These are phyloP conservation scores for Drosophila jambulina DNA, from an alignment of 1,140 invertebrate species.

Conservation along the genomic window DNA sequence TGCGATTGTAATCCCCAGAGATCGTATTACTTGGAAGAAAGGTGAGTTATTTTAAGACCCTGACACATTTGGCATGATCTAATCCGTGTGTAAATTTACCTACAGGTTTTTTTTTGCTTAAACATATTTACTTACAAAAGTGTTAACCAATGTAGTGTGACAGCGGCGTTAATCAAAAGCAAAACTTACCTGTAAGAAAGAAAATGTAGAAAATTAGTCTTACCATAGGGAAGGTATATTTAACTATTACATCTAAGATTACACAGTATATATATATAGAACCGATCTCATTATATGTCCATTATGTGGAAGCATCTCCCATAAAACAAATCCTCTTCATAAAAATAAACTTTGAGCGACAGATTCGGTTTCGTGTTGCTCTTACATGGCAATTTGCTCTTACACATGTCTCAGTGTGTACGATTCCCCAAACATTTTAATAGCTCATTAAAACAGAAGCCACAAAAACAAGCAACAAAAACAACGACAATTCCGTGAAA, in stretches of 20 bases:
- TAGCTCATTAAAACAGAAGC: conserved; percentile 63
- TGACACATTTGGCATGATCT: conserved; percentile 15
- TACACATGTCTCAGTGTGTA: conserved; percentile 34
- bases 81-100: conserved; percentile 25
- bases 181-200: conserved; percentile 64
- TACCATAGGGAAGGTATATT: neutral
- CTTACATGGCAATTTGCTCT: conserved; percentile 11
- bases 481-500: conserved; percentile 46
- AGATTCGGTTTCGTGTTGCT: conserved; percentile 9
- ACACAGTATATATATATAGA: conserved; percentile 18
- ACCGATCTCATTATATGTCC: conserved; percentile 10
- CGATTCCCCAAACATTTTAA: conserved; percentile 58
- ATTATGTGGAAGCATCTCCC: conserved; percentile 17
- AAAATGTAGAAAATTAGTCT: conserved; percentile 4
- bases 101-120: neutral
- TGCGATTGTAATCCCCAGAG: neutral
- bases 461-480: conserved; percentile 4
- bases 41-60: neutral
- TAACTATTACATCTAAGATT: neutral
- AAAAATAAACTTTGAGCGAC: conserved; percentile 1
- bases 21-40: neutral
- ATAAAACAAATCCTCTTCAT: conserved; percentile 37
- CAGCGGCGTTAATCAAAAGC: neutral
- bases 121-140: conserved; percentile 38
- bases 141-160: neutral